A percentile compares a stretch with the other conserved stretches of the same genome.
Evolutionary conservation across 2,113 vertebrate genomes (phyloP).

Genomic region (Tautogolabrus adspersus): DNA sequence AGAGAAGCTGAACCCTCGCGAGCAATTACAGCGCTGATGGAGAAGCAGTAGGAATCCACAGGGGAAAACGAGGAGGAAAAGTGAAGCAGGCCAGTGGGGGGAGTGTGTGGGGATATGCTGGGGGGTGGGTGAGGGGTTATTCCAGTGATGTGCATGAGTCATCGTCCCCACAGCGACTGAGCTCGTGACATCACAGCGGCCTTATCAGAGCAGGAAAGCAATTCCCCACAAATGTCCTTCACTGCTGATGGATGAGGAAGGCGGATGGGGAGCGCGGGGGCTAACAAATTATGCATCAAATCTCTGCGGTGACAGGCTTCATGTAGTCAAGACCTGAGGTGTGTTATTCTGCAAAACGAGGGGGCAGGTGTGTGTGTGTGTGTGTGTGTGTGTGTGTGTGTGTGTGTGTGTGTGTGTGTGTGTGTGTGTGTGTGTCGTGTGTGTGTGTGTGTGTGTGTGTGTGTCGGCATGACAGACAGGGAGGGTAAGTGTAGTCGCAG

Average conservation of each 20-base stretch:
- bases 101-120: conserved; percentile 18
- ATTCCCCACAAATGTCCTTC: conserved; percentile 60
- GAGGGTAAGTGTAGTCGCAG: conserved; percentile 42
- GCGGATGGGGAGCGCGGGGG: background rate
- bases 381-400: conserved; percentile 14
- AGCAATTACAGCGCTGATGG: conserved; percentile 51
- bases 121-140: conserved; percentile 22
- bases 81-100: conserved; percentile 37
- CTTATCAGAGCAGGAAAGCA: conserved; percentile 54
- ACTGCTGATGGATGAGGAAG: conserved; percentile 26
- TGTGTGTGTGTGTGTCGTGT: no score
- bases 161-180: conserved; percentile 52
- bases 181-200: conserved; percentile 68
- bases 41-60: conserved; percentile 21
- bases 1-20: conserved; percentile 30
- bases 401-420: conserved; percentile 30
- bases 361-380: conserved; percentile 34
- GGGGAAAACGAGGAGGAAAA: conserved; percentile 37
- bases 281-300: conserved; percentile 29
- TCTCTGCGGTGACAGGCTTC: background rate
- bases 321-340: conserved; percentile 33
- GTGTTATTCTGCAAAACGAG: conserved; percentile 23
- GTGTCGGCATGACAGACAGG: conserved; percentile 27
- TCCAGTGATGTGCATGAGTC: conserved; percentile 70
- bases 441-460: no score